Evolutionary conservation across 2,797 vertebrate genomes (phyloP), one percentile per base, ranked within the genome.

Genomic region (Bufotes viridis): DNA sequence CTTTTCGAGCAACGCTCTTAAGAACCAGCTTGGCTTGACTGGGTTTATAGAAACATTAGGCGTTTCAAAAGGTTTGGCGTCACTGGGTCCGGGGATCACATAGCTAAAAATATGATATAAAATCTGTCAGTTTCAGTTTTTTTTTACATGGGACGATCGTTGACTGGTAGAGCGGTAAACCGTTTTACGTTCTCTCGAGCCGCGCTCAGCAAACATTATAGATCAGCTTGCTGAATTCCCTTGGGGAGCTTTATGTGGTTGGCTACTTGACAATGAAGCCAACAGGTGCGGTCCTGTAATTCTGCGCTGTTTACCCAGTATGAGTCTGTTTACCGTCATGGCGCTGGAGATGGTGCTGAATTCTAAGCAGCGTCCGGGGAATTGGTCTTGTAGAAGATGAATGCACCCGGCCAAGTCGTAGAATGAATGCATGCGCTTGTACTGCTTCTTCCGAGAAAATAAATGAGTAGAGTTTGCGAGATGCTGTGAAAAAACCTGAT

Each of bases 361-460:
- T 85, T 78, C 84, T 85, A 78, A 85, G 74, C 84, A 85, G 84
- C 42, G 74, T 58, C 49, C 74, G 2, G 84, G 57, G 84, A 78
- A 85, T 85, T 76, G 72, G 69, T 26, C 58, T 78, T 49, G 22
- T 34, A 13, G 74, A 65, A 63, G 76, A 85, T 53, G 22, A 63
- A 75, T 49, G 22, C 57, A 24, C 55, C 3, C 26, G 53, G 70
- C 53, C 82, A 84, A 84, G 69, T 84, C 82, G 2, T 60, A 70
- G 57, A 60, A 84, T 84, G 69, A 84, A 84, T 74, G 82, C 82
- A 49, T 8, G n/a, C 24, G 49, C 29, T 42, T 34, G 29, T 75
- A 13, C 57, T 10, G 15, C 14, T 84, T 84, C 69, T 60, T 55
- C 12, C 26, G 17, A 29, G 55, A 70, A 75, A 84, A 75, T 60